Evolutionary conservation across 2,888 invertebrate genomes (phyloP).

Genomic region (Agriopis marginaria): DNA sequence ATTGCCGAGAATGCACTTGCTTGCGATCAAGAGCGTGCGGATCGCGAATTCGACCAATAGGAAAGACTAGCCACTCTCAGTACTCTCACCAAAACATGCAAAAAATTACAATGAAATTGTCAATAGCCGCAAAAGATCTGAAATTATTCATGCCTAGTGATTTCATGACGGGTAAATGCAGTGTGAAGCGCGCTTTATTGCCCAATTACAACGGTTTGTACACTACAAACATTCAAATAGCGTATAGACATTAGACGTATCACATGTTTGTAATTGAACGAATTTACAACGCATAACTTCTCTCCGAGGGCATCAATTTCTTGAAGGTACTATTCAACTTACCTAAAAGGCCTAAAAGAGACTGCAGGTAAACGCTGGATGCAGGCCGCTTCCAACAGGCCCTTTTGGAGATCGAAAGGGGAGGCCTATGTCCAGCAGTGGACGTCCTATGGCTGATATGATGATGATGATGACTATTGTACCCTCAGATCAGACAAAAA

Average conservation of each 20-base stretch:
- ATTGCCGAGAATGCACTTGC: no score
- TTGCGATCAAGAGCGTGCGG: no score
- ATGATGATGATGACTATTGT: no score
- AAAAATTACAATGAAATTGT: conserved; percentile 13
- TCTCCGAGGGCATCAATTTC: neutral
- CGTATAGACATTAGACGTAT: neutral
- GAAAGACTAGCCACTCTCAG: neutral
- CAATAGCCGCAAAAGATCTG: conserved; percentile 9
- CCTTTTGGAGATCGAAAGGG: no score
- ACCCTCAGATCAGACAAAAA: no score
- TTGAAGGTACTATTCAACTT: neutral
- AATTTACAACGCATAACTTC: conserved; percentile 3
- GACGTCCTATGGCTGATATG: no score
- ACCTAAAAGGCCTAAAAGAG: no score
- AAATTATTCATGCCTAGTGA: conserved; percentile 8
- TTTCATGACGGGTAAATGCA: conserved; percentile 20
- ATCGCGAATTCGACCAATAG: neutral
- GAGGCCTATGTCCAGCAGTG: no score
- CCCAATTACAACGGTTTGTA: conserved; percentile 4
- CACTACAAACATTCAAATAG: neutral
- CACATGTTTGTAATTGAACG: neutral
- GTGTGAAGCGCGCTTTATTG: conserved; percentile 21
- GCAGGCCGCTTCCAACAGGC: no score
- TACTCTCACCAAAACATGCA: conserved; percentile 5
- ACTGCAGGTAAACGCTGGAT: no score